These are phyloP conservation scores for Melipona beecheii DNA, from an alignment of 2,888 invertebrate species.

Conservation along the genomic window DNA sequence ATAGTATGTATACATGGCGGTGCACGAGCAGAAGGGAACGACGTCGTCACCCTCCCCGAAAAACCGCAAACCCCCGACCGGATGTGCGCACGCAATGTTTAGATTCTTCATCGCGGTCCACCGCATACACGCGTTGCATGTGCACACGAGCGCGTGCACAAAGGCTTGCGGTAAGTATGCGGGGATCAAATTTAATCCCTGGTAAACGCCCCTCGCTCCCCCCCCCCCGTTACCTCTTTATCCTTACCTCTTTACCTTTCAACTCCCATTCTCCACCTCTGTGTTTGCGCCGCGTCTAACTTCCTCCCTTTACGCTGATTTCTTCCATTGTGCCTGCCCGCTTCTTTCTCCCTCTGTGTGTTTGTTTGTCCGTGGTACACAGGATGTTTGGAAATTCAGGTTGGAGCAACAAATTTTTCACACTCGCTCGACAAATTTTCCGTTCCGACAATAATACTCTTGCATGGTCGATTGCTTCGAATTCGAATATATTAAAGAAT, in stretches of 20 bases:
- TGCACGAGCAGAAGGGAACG: background rate
- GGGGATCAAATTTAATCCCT: conserved; percentile 77
- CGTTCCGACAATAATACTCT: too few species aligned
- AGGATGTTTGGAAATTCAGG: background rate
- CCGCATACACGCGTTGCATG: conserved; percentile 66
- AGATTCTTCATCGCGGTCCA: conserved; percentile 71
- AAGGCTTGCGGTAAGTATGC: conserved; percentile 70
- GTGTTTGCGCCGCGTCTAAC: background rate
- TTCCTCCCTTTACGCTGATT: background rate
- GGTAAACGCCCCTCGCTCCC: conserved; percentile 52
- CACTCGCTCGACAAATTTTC: background rate
- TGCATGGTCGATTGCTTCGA: too few species aligned
- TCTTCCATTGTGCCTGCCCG: background rate
- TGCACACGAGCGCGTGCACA: conserved; percentile 62
- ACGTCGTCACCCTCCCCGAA: conserved; percentile 27
- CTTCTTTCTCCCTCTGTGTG: background rate
- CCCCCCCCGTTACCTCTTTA: background rate
- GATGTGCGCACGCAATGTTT: conserved; percentile 68
- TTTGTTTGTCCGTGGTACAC: background rate
- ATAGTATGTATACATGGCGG: background rate
- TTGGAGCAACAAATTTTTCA: background rate
- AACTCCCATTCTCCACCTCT: conserved; percentile 17
- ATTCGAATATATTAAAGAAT: too few species aligned
- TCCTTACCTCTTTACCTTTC: conserved; percentile 24
- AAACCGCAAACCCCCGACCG: conserved; percentile 48